phyloP scores from a whole-genome alignment of 2,888 invertebrate genomes.

The Chironomus tentans region DNA sequence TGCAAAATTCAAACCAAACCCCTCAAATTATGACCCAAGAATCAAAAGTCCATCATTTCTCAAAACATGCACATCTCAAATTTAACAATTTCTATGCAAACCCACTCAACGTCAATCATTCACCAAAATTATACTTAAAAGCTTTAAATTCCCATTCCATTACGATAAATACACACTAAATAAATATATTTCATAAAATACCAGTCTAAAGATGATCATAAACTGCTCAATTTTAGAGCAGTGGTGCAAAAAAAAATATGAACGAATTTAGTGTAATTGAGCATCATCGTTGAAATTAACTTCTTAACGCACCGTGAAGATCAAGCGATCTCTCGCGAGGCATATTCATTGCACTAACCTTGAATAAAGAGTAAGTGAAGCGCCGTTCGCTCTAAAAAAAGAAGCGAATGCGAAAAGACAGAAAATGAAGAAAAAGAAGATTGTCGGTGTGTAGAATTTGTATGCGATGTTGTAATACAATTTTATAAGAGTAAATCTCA shows the following conservation, averaged over 20 bases:
- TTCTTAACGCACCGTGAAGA: background rate
- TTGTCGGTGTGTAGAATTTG: background rate
- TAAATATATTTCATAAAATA: background rate
- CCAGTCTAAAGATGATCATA: background rate
- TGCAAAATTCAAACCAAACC: too few relatives aligned
- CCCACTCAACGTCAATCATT: background rate
- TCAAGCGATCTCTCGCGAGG: background rate
- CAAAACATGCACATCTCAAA: too few relatives aligned
- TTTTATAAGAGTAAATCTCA: background rate
- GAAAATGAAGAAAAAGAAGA: background rate
- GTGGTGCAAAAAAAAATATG: too few relatives aligned
- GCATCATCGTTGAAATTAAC: background rate
- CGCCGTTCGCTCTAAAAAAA: background rate
- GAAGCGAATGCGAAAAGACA: background rate
- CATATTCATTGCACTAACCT: background rate
- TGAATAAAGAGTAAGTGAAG: slow-evolving; percentile 2
- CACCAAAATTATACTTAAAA: background rate
- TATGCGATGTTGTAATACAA: background rate
- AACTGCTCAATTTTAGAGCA: too few relatives aligned
- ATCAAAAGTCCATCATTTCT: too few relatives aligned
- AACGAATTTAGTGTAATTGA: background rate
- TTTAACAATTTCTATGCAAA: too few relatives aligned
- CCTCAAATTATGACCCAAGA: too few relatives aligned
- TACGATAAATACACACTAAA: background rate
- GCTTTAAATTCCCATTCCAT: background rate